Conservation (phyloP, 2,113 vertebrate species). For the Tragelaphus buxtoni region DNA sequence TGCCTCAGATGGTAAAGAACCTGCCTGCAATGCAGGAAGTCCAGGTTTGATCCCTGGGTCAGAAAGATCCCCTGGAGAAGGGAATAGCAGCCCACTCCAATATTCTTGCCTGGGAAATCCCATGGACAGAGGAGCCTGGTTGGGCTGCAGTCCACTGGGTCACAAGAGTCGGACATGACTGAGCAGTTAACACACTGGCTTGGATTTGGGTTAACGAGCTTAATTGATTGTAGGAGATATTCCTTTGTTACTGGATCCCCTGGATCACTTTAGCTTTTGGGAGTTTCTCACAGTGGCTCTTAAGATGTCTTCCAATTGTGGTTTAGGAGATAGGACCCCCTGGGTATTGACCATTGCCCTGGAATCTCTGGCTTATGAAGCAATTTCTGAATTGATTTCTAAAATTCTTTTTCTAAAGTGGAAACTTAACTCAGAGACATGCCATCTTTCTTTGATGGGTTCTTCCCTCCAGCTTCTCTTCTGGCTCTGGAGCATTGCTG, state of each 20-base stretch:
- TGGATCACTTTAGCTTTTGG: not conserved
- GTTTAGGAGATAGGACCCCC: not conserved
- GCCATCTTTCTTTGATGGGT: not conserved
- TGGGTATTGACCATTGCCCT: not conserved
- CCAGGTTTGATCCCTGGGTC: not conserved
- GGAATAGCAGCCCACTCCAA: not conserved
- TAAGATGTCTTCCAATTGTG: not conserved
- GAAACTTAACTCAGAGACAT: not conserved
- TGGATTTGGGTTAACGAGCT: not conserved
- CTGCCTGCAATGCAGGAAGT: not conserved
- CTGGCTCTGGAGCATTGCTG: not conserved
- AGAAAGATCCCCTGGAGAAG: not conserved
- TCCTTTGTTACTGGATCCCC: not conserved
- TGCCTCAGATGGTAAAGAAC: not conserved
- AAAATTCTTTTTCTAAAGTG: slow-evolving; percentile 21
- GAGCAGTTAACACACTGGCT: not conserved
- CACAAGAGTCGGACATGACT: not conserved
- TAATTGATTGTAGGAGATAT: not conserved
- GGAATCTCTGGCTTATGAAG: not conserved
- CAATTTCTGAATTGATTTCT: not conserved
- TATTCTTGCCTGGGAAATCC: not conserved
- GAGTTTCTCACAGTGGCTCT: not conserved
- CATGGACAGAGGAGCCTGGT: not conserved
- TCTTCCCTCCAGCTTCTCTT: not conserved
- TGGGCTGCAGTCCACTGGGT: not conserved